A percentile compares a stretch with the other conserved stretches of the same genome.
Evolutionary conservation across 2,797 vertebrate genomes (phyloP).

Genomic region (Helarctos malayanus): DNA sequence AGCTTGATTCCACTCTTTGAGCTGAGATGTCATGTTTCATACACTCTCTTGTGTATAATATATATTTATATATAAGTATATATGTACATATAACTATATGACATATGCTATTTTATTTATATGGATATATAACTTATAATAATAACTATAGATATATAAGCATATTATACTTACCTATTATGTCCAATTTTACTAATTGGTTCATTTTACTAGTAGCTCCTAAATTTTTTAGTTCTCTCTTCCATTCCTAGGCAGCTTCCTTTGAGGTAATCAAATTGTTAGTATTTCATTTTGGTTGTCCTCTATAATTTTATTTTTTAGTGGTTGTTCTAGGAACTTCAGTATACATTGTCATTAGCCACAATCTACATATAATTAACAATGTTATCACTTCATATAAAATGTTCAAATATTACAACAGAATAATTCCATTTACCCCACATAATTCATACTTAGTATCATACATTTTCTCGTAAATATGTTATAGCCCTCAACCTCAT

Average conservation of each 20-base stretch:
- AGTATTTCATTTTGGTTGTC: neutral
- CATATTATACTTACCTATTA: neutral
- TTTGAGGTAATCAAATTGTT: neutral
- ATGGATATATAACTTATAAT: neutral
- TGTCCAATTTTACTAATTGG: neutral
- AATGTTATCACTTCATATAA: neutral
- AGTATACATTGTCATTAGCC: neutral
- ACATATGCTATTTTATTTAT: neutral
- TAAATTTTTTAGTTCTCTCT: neutral
- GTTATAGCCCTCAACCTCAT: neutral
- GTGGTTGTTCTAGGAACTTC: neutral
- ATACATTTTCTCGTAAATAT: neutral
- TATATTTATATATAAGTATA: neutral
- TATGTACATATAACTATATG: neutral
- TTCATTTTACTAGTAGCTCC: neutral
- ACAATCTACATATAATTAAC: neutral
- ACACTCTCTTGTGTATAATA: neutral
- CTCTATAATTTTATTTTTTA: slow-evolving; percentile 1
- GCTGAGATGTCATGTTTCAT: neutral
- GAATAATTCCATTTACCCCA: neutral
- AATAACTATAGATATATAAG: neutral
- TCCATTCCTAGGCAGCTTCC: neutral
- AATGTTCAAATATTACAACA: neutral
- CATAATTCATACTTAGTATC: neutral
- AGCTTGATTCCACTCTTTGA: neutral